Conservation (phyloP, 2,888 invertebrate genomes). For the Caenorhabditis sulstoni region DNA sequence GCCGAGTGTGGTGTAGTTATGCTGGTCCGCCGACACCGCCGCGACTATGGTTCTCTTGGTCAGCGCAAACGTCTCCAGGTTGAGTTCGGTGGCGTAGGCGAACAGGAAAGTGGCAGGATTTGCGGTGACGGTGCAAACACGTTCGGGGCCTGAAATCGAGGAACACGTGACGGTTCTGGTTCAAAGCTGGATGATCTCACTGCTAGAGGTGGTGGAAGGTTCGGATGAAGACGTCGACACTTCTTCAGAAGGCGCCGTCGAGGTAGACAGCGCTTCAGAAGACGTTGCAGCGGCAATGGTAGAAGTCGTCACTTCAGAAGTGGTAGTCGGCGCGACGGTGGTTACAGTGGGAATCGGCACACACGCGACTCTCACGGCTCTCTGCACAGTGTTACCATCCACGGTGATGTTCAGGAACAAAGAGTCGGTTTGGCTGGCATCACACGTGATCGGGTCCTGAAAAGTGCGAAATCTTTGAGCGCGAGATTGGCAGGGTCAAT, state of each 20-base stretch:
- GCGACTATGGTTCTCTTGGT: constrained; percentile 1
- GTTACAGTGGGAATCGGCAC: constrained; percentile 8
- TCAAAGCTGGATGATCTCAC: too few relatives aligned
- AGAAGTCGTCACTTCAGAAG: not conserved
- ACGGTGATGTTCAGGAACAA: constrained; percentile 33
- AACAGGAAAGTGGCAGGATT: constrained; percentile 21
- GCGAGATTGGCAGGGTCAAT: too few relatives aligned
- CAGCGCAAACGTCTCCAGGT: constrained; percentile 2
- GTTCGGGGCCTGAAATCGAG: too few relatives aligned
- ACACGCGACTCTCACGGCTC: constrained; percentile 37
- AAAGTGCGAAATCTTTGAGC: too few relatives aligned
- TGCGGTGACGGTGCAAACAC: not conserved
- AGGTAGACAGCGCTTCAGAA: not conserved
- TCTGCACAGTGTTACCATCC: constrained; percentile 9
- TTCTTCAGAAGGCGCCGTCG: not conserved
- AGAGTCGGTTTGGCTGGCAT: constrained; percentile 22
- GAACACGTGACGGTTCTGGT: too few relatives aligned
- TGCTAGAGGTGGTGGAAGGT: too few relatives aligned
- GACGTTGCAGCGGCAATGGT: constrained; percentile 1
- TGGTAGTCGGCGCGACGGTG: not conserved
- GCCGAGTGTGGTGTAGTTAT: not conserved
- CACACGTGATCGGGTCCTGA: constrained; percentile 11
- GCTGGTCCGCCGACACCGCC: not conserved
- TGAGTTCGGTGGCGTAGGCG: constrained; percentile 38
- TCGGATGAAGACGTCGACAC: not conserved